Evolutionary conservation across 2,888 invertebrate species (phyloP), one percentile per base, ranked within the genome.

Genomic region (Trilocha varians): DNA sequence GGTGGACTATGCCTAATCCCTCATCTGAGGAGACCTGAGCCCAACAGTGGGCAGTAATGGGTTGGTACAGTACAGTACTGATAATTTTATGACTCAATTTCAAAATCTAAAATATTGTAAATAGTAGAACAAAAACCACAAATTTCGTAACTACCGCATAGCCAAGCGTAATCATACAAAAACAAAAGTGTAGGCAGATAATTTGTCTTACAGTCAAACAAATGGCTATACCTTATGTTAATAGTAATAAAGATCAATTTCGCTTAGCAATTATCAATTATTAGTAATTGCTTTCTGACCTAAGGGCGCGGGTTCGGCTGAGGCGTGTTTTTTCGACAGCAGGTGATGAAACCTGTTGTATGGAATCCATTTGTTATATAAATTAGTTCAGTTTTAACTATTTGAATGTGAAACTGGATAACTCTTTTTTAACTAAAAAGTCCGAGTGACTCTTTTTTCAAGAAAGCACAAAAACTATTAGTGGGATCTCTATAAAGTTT

Each of bases 251-350:
- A 9, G 25, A 25, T 25, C 25, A 25, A 25, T 25, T 25, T 25
- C 25, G 3, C 25, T 3, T 25, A 11, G 25, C 25, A 25, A 25
- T 25, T 3, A 25, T 25, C 6, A 2, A 25, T 25, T 25, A 11
- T 25, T 25, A 11, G 36, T 50, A 61, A 58, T 57, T 52, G 47
- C 47, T 54, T 49, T 45, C 42, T 51, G 49, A 52, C 62, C 53
- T 40, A 49, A 52, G 59, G 64, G 59, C 54, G 51, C 41, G 41
- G 15, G 42, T 43, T 48, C 42, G 45, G 40, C 51, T 47, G 47
- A 46, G 8, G 3, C 25, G 25, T 32, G 44, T 37, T 42, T 53
- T 50, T 47, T 50, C 36, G 39, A 44, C 47, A 44, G 49, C 55
- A 55, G 59, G 55, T 56, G 59, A 49, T 48, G 54, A 45, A 53